Percentiles rank a stretch among this genome's conserved stretches.
Evolutionary conservation across 2,113 vertebrate genomes (phyloP).

Genomic region (Asarcornis scutulata): DNA sequence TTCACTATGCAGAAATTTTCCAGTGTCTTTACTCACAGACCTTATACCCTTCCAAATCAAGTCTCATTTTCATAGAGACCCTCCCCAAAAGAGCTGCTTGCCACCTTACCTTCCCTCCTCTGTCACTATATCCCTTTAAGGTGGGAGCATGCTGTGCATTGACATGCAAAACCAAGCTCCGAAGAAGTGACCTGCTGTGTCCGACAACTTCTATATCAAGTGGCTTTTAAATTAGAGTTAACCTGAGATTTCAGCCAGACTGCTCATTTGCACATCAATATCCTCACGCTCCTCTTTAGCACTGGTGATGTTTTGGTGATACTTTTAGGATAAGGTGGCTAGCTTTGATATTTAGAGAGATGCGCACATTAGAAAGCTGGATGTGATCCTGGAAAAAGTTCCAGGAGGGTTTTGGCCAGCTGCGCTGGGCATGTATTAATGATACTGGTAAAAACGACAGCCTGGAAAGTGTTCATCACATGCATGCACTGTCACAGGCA

Average conservation of each 20-base stretch:
- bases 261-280: slow-evolving; percentile 62
- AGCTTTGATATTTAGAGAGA: slow-evolving; percentile 61
- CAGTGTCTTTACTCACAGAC: not conserved
- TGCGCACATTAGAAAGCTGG: slow-evolving; percentile 36
- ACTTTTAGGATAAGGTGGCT: slow-evolving; percentile 24
- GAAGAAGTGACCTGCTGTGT: slow-evolving; percentile 39
- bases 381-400: not conserved
- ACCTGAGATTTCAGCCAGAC: not conserved
- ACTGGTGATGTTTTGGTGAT: slow-evolving; percentile 3
- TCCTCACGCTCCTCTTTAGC: not conserved
- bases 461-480: not conserved
- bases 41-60: not conserved
- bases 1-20: not conserved
- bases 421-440: not conserved
- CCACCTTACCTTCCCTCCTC: not conserved
- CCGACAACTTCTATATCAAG: not conserved
- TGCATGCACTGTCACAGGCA: not conserved
- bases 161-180: slow-evolving; percentile 46
- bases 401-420: not conserved
- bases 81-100: not conserved
- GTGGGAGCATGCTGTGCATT: slow-evolving; percentile 30
- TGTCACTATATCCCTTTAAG: not conserved
- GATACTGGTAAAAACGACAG: not conserved
- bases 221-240: slow-evolving; percentile 40
- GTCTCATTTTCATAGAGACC: not conserved